Percentiles rank a stretch among this genome's conserved stretches.
Conservation (phyloP, 2,888 invertebrate species). For the Pyrochroa serraticornis region DNA sequence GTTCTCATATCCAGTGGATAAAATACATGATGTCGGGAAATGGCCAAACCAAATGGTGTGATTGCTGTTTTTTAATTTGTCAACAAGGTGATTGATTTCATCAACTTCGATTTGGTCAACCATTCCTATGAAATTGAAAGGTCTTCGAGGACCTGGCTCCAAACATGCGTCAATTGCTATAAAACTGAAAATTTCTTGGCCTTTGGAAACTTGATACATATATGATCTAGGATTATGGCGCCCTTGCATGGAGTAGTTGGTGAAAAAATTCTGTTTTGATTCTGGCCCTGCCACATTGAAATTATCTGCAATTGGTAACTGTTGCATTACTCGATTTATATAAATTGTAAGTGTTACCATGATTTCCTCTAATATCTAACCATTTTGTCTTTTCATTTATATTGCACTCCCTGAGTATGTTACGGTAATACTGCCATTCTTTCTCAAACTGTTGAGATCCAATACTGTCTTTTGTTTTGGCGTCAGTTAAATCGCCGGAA, state of each 20-base stretch:
- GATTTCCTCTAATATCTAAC: conserved; percentile 92
- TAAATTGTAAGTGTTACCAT: conserved; percentile 64
- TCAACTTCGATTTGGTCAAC: conserved; percentile 65
- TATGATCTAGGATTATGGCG: conserved; percentile 73
- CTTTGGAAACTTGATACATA: conserved; percentile 65
- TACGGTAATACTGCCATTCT: conserved; percentile 83
- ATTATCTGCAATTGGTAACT: conserved; percentile 71
- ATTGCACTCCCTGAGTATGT: conserved; percentile 70
- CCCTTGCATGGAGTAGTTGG: conserved; percentile 82
- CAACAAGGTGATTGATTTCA: conserved; percentile 63
- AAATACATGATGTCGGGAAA: conserved; percentile 88
- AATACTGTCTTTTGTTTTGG: conserved; percentile 76
- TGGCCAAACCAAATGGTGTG: conserved; percentile 85
- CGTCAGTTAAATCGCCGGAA: conserved; percentile 89
- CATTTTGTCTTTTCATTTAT: conserved; percentile 75
- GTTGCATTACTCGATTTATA: no score
- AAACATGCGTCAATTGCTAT: conserved; percentile 87
- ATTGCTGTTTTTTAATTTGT: conserved; percentile 63
- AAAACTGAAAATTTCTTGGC: conserved; percentile 75
- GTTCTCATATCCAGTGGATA: conserved; percentile 63
- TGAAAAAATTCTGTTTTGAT: conserved; percentile 76
- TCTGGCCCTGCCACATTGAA: conserved; percentile 78
- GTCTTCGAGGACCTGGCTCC: conserved; percentile 83
- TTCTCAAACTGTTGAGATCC: conserved; percentile 80
- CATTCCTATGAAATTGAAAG: conserved; percentile 89